Evolutionary conservation across 2,113 vertebrate genomes (phyloP), one percentile per base, ranked within the genome.

Genomic region (Aspiorhynchus laticeps): DNA sequence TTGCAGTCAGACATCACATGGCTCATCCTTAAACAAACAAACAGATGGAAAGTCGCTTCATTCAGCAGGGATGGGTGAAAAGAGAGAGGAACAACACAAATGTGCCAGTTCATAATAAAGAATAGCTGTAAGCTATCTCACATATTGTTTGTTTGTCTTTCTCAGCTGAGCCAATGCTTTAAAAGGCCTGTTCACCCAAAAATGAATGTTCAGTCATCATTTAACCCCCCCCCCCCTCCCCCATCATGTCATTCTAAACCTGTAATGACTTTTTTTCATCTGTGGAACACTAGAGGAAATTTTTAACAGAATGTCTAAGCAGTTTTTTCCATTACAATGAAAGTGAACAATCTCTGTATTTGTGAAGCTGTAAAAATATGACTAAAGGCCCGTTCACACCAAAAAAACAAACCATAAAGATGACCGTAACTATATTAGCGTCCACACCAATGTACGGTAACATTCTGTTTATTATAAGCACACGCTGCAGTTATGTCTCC

Each of bases 1-100:
- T 28, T 56, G 76, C 48, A 56, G 8, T 48, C 74, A 48, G 38
- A 11, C 43, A 12, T 31, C 48, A 21, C 76, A 78, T 56, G 76
- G 28, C 48, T 56, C 28, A 21, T 78, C 28, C 46, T 56, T 33
- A 78, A 78, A 78, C 76, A 53, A 78, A 78, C 48, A 78, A 78
- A 56, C 48, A 56, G 31, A 33, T 33, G 48, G 76, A 78, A 41
- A 41, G 65, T 69, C 7, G 3, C 65, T 11, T 4, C 21, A n/a
- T 74, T 7, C 24, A 77, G 74, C 46, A 48, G 19, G 12, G 43
- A 48, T 0, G 12, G 24, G 73, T 46, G 38, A 75, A 77, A 77
- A 77, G n/a, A 51, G 51, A n/a, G 33, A 38, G 33, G 38, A 76
- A 48, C 41, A 76, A 51, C 26, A 77, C n/a, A 51, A 51, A 48